Conservation (phyloP, 2,113 vertebrate genomes). For the Rhodinocichla rosea region DNA sequence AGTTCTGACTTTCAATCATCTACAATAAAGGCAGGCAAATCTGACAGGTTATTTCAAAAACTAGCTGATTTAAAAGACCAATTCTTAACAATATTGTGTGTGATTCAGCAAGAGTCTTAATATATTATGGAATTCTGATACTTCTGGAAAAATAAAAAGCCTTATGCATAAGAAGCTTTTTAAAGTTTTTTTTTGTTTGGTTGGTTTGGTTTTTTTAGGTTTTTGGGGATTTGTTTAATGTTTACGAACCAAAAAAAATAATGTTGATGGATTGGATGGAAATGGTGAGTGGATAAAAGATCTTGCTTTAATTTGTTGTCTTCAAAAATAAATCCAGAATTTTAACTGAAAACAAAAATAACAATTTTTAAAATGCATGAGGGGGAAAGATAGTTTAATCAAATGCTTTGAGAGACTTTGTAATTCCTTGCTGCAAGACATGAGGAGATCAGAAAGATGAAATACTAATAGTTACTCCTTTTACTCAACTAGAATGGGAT, state of each 20-base stretch:
- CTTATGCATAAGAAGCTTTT: background rate
- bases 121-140: background rate
- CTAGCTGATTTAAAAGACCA: background rate
- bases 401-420: background rate
- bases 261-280: background rate
- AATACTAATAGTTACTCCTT: background rate
- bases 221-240: background rate
- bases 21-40: background rate
- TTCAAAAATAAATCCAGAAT: background rate
- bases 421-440: background rate
- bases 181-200: background rate
- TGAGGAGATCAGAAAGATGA: background rate
- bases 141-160: background rate
- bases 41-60: background rate
- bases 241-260: background rate
- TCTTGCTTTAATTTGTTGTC: background rate
- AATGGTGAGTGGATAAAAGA: background rate
- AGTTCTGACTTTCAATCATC: background rate
- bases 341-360: background rate
- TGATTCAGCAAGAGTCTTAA: background rate
- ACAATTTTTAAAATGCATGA: background rate
- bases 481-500: background rate
- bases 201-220: background rate
- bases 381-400: background rate
- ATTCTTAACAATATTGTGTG: background rate